Evolutionary conservation across 2,888 invertebrate genomes (phyloP).

Genomic region (Tetragonisca angustula): DNA sequence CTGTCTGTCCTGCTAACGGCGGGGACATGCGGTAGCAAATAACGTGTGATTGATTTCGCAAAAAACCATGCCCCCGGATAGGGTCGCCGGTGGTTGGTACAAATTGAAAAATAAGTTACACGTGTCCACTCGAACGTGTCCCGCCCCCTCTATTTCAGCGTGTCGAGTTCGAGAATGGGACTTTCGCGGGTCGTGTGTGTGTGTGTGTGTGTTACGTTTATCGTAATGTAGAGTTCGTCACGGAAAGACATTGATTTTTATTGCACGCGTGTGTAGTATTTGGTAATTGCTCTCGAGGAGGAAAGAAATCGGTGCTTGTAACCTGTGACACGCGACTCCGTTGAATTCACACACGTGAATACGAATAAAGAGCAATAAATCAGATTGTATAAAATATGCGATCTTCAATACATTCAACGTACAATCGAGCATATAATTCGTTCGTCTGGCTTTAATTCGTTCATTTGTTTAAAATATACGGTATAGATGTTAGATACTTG

Average conservation of each 20-base stretch:
- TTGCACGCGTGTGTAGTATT: neutral
- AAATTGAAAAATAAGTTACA: conserved; percentile 81
- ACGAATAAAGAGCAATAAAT: neutral
- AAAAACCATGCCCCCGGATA: conserved; percentile 70
- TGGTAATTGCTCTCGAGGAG: neutral
- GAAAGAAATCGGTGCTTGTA: neutral
- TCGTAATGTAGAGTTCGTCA: neutral
- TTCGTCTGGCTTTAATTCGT: neutral
- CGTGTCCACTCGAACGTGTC: conserved; percentile 67
- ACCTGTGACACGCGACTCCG: neutral
- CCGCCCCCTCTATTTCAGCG: conserved; percentile 4
- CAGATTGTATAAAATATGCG: neutral
- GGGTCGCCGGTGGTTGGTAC: conserved; percentile 64
- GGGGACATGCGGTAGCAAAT: conserved; percentile 75
- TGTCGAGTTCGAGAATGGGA: conserved; percentile 3
- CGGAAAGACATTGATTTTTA: conserved; percentile 19
- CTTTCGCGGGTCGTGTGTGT: neutral
- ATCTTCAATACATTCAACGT: neutral
- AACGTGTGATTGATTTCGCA: conserved; percentile 80
- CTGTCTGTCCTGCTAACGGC: conserved; percentile 63
- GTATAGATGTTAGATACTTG: neutral
- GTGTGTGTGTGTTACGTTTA: neutral
- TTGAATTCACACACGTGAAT: neutral
- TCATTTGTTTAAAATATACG: neutral
- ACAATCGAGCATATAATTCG: neutral